Base-by-base conservation (phyloP, 2,888 invertebrate species). In the Heliconius cydno region DNA sequence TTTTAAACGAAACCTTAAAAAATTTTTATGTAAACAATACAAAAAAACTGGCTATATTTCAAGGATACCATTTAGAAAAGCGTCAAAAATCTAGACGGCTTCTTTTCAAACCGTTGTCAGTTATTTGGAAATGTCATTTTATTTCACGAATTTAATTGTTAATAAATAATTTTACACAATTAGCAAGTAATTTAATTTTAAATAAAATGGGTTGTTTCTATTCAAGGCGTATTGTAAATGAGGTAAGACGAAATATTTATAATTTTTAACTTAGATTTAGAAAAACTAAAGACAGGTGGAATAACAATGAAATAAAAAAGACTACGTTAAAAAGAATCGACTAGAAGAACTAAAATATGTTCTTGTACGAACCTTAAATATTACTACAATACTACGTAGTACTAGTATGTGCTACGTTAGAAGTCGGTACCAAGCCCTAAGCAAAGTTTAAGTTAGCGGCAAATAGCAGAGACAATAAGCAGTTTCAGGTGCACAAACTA, bases 81-180 rank as follows among this genome's bases (percentile, higher is more conserved):
- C 86, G 88, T 90, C 91, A 90, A 82, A 86, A 90, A 92, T 93
- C 93, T 92, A 93, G 92, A 89, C 89, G 90, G 86, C 80, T 80
- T 80, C 83, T 86, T 89, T 93, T 92, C 89, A 91, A 92, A 91
- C 87, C 86, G 82, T 85, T 92, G 92, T 92, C 92, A 90, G 78
- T 85, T 86, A 90, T 92, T 93, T 91, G 88, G 92, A 92, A 86
- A 94, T 94, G 94, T 89, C 88, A 90, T 89, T 92, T 92, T 93
- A 91, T 86, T 89, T 86, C 84, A 85, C 82, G 86, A 88, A 87
- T 88, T 90, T 90, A 84, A 84, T 86, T 88, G 88, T 88, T 83
- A 84, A 84, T 88, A 87, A 87, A 86, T 87, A 86, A 82, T 87
- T 87, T 87, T 87, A 86, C 76, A 86, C 82, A 83, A 81, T 81